Evolutionary conservation across 2,113 vertebrate genomes (phyloP).

Genomic region (Rhombomys opimus): DNA sequence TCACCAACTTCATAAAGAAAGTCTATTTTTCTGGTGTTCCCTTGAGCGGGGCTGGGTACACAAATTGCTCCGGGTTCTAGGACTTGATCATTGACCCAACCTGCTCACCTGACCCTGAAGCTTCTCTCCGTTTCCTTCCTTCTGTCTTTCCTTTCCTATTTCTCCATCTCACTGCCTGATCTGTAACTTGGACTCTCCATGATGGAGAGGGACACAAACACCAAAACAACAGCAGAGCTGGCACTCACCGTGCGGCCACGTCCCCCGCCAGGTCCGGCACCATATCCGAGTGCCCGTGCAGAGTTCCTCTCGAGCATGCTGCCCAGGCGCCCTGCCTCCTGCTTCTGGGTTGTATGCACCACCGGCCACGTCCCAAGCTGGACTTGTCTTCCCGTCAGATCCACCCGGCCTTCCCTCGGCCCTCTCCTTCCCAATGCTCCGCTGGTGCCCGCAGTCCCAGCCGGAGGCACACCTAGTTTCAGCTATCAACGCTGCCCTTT

Average conservation of each 20-base stretch:
- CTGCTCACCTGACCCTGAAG: neutral
- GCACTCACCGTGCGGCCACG: neutral
- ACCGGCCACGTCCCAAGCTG: neutral
- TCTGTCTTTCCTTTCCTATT: neutral
- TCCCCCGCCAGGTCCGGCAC: neutral
- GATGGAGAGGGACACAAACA: neutral
- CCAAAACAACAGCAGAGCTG: neutral
- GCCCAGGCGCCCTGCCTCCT: neutral
- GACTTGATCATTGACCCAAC: rapidly evolving
- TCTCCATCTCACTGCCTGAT: neutral
- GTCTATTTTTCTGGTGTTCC: neutral
- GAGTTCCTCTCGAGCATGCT: neutral
- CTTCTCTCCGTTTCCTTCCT: neutral
- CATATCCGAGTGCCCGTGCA: rapidly evolving
- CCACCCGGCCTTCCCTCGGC: neutral
- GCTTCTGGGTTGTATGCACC: neutral
- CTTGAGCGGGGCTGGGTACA: neutral
- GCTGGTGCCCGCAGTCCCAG: rapidly evolving
- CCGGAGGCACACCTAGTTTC: constrained; percentile 51
- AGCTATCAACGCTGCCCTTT: constrained; percentile 39
- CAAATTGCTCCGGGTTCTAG: no score
- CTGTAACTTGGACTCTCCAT: neutral
- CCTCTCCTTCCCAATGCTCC: neutral
- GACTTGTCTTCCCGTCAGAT: neutral
- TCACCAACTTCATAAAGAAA: neutral